These are phyloP conservation scores for Variabilichromis moorii DNA, from an alignment of 2,113 vertebrate genomes.

Conservation along the genomic window DNA sequence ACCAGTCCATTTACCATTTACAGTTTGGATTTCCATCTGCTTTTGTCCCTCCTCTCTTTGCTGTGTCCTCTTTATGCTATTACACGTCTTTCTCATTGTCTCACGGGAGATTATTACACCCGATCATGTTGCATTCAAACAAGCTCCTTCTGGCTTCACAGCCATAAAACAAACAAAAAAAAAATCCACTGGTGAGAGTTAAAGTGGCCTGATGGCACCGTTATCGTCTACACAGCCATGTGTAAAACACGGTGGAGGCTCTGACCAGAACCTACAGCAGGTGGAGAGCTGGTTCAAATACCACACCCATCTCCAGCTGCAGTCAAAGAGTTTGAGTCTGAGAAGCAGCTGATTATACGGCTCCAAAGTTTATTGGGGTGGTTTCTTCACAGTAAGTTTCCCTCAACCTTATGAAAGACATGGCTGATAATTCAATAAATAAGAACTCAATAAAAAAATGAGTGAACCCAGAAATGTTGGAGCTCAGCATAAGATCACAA, in stretches of 20 bases:
- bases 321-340: neutral
- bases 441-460: neutral
- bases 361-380: neutral
- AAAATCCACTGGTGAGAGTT: neutral
- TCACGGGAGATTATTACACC: neutral
- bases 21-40: neutral
- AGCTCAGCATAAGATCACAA: neutral
- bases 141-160: neutral
- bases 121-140: constrained; percentile 27
- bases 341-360: neutral
- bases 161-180: accelerated
- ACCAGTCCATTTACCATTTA: no score
- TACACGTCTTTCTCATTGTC: neutral
- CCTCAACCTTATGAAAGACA: neutral
- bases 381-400: neutral
- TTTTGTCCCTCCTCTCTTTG: neutral
- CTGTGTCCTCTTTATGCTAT: neutral
- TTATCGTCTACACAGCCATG: neutral
- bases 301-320: neutral
- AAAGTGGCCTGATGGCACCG: neutral
- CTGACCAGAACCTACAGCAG: neutral
- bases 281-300: neutral
- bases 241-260: neutral
- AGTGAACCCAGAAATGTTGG: neutral
- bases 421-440: neutral